Conservation (phyloP, 2,113 vertebrate species). For the Orycteropus afer region DNA sequence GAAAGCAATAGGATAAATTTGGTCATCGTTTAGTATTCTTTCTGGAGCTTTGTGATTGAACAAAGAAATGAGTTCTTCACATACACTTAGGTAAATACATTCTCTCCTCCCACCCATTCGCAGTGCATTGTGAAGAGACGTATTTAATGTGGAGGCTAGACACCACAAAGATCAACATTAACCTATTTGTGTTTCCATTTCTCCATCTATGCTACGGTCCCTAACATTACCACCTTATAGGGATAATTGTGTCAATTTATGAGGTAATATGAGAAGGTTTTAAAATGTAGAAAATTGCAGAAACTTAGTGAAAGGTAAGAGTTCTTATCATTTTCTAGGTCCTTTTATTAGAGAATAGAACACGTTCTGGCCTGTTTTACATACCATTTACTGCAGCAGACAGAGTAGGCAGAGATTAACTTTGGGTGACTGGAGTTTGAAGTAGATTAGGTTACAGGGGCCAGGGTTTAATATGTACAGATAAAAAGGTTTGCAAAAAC, state of each 20-base stretch:
- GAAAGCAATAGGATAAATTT: not conserved
- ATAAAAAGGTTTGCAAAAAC: conserved; percentile 57
- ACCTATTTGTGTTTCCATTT: not conserved
- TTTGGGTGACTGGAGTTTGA: conserved; percentile 22
- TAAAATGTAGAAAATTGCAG: not conserved
- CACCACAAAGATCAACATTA: not conserved
- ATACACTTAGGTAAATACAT: not conserved
- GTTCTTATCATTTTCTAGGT: not conserved
- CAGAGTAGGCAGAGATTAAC: not conserved
- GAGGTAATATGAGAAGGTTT: not conserved
- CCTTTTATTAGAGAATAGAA: not conserved
- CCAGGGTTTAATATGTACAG: conserved; percentile 18
- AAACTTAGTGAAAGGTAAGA: not conserved
- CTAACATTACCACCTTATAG: not conserved
- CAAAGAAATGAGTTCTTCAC: conserved; percentile 15
- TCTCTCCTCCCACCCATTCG: not conserved
- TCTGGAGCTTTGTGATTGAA: not conserved
- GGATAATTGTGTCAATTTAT: not conserved
- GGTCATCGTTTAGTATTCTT: not conserved
- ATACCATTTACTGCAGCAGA: not conserved
- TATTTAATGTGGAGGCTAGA: not conserved
- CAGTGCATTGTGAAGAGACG: conserved; percentile 10
- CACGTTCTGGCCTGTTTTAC: not conserved
- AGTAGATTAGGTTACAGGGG: not conserved
- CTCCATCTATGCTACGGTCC: not conserved